These are phyloP conservation scores for Yoshiicerus persimilis DNA, from an alignment of 1,140 invertebrate species.

Conservation along the genomic window DNA sequence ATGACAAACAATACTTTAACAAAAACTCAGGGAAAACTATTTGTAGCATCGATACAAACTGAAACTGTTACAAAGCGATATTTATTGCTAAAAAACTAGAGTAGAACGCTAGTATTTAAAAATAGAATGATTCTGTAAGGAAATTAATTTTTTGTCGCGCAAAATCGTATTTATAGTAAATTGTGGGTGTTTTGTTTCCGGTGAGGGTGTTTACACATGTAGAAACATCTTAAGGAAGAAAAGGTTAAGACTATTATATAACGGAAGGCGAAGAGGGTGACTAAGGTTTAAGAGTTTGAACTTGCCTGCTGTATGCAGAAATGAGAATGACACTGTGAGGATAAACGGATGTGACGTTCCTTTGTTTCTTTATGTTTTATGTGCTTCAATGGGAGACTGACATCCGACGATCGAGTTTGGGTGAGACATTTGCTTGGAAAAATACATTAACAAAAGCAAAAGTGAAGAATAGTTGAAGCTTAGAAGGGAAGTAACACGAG, in stretches of 20 bases:
- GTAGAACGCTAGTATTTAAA: neutral
- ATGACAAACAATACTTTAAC: neutral
- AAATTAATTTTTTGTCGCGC: neutral
- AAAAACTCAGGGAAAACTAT: no score
- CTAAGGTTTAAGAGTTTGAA: neutral
- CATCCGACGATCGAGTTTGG: neutral
- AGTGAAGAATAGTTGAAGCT: neutral
- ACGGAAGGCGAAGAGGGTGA: neutral
- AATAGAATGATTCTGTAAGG: neutral
- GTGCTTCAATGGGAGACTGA: neutral
- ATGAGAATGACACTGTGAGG: neutral
- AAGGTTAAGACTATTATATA: no score
- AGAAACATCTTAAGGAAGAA: neutral
- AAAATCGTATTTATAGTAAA: no score
- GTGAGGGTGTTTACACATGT: neutral
- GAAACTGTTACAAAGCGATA: neutral
- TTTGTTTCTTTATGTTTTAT: neutral
- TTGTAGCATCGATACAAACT: no score
- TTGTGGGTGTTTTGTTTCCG: neutral
- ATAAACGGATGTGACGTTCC: neutral
- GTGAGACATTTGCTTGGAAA: neutral
- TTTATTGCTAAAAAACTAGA: neutral
- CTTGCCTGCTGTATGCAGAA: neutral
- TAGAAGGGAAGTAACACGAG: neutral
- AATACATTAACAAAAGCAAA: neutral